phyloP scores from a whole-genome alignment of 1,140 invertebrate genomes.

The Pseudomyrmex concolor region DNA sequence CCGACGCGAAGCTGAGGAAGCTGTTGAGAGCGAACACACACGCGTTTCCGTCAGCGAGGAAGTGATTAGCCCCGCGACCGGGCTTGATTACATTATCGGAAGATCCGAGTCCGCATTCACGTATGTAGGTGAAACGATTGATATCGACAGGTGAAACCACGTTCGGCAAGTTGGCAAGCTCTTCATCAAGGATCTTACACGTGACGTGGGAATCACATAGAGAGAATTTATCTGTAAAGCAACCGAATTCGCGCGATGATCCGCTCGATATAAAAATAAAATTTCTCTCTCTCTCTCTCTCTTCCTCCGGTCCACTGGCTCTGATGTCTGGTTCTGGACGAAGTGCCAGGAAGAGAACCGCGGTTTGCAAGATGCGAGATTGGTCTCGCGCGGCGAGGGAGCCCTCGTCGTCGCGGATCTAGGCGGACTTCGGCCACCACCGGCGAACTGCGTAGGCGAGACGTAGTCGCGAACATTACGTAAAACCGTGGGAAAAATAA shows the following conservation, averaged over 20 bases:
- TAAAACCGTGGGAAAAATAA: conserved; percentile 69
- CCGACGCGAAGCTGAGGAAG: background rate
- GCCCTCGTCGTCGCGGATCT: conserved; percentile 65
- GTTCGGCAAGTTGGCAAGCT: background rate
- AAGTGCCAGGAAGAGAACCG: conserved; percentile 65
- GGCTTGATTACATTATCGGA: conserved; percentile 27
- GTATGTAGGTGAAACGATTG: conserved; percentile 60
- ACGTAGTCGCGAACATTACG: conserved; percentile 72
- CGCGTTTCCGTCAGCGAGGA: background rate
- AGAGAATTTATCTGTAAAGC: background rate
- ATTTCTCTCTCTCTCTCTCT: background rate
- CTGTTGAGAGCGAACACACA: background rate
- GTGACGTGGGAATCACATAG: background rate
- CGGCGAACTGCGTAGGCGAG: conserved; percentile 41
- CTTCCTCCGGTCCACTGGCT: conserved; percentile 41
- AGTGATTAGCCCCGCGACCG: background rate
- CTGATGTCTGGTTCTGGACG: conserved; percentile 30
- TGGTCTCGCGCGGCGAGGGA: conserved; percentile 68
- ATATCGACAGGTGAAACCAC: background rate
- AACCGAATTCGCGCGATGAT: conserved; percentile 34
- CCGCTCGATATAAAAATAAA: conserved; percentile 61
- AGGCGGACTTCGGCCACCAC: conserved; percentile 50
- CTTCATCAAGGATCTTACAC: background rate
- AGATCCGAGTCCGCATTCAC: conserved; percentile 38
- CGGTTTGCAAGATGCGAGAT: conserved; percentile 80